Evolutionary conservation across 2,113 vertebrate genomes (phyloP).

Genomic region (Pedionomus torquatus): DNA sequence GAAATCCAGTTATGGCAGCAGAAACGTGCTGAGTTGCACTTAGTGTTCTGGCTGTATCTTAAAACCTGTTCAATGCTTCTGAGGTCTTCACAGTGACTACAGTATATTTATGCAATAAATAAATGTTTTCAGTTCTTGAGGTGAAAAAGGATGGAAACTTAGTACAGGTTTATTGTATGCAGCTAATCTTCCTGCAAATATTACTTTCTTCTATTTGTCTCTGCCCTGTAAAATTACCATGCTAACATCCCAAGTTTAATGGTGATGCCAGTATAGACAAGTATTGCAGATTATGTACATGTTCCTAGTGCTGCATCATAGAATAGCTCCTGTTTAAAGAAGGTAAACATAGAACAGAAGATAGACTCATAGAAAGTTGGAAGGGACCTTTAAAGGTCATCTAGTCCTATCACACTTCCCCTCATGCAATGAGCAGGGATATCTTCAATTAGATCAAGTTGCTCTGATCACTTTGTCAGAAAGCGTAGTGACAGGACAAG

Average conservation of each 20-base stretch:
- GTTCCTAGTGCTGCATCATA: neutral
- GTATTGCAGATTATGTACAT: neutral
- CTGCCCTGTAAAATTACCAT: neutral
- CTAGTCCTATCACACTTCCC: neutral
- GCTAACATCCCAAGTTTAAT: neutral
- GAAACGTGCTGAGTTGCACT: neutral
- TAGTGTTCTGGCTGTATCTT: neutral
- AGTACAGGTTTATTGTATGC: neutral
- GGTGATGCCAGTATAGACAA: neutral
- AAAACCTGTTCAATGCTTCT: neutral
- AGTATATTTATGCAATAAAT: neutral
- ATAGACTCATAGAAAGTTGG: no score
- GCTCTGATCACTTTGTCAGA: no score
- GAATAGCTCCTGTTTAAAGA: neutral
- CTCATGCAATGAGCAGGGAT: neutral
- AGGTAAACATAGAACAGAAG: neutral
- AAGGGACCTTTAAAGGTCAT: neutral
- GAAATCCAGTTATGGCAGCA: neutral
- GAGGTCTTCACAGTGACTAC: neutral
- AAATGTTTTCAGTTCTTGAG: neutral
- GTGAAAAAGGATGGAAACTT: neutral
- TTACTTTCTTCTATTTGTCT: neutral
- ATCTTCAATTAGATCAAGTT: neutral
- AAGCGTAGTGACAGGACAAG: no score
- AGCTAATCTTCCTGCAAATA: neutral